Evolutionary conservation across 2,888 invertebrate species (phyloP).

Genomic region (Acleris holmiana): DNA sequence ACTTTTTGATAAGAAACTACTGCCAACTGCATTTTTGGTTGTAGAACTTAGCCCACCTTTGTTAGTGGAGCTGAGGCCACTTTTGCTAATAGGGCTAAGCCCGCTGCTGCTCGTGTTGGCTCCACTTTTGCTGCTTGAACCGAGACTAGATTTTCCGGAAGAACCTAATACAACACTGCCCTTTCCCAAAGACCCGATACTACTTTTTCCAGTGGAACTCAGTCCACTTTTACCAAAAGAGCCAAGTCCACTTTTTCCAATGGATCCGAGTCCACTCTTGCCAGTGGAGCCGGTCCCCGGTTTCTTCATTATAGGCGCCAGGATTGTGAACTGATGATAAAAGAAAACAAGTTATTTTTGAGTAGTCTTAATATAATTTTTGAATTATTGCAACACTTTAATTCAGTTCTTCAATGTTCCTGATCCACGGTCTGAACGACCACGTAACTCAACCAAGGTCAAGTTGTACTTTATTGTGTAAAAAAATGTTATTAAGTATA

Average conservation of each 20-base stretch:
- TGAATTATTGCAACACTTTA: no score
- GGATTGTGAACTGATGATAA: constrained; percentile 29
- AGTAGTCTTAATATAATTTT: not conserved
- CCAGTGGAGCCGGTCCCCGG: constrained; percentile 52
- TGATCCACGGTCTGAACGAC: no score
- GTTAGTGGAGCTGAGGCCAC: constrained; percentile 50
- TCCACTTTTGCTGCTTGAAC: constrained; percentile 35
- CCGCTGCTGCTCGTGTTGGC: not conserved
- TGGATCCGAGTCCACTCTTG: constrained; percentile 60
- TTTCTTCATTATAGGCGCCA: constrained; percentile 67
- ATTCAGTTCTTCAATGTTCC: no score
- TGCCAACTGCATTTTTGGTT: constrained; percentile 16
- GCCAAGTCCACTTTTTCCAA: constrained; percentile 60
- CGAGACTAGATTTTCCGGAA: constrained; percentile 49
- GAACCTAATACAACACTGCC: constrained; percentile 9
- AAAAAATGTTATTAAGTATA: no score
- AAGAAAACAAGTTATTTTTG: not conserved
- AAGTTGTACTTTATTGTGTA: no score
- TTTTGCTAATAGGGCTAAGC: constrained; percentile 44
- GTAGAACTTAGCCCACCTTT: constrained; percentile 13
- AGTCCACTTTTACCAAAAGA: constrained; percentile 40
- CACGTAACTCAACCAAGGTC: no score
- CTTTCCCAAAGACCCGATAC: constrained; percentile 25
- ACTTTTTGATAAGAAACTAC: constrained; percentile 16
- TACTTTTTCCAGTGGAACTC: constrained; percentile 16